phyloP scores from a whole-genome alignment of 2,113 vertebrate genomes.

The Neopipo cinnamomea region DNA sequence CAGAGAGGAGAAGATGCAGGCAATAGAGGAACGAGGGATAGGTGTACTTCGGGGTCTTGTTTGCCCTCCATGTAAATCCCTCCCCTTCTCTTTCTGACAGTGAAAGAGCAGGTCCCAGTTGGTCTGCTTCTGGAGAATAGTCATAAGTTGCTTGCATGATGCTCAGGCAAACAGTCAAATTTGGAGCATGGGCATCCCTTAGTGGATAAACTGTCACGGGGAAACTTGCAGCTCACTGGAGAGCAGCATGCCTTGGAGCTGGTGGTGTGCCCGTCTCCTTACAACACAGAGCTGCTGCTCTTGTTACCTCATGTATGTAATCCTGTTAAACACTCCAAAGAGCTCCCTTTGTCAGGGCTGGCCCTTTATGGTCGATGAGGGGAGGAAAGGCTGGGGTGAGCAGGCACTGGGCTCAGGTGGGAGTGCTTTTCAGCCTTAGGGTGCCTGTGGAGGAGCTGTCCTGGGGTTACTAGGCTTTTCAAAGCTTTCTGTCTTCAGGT shows the following conservation, averaged over 20 bases:
- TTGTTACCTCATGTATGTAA: accelerated
- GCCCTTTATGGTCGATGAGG: not conserved
- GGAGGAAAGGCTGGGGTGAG: not conserved
- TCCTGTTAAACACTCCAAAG: too few relatives aligned
- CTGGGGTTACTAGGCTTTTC: not conserved
- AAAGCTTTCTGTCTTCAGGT: not conserved
- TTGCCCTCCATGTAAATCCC: not conserved
- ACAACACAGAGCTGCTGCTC: not conserved
- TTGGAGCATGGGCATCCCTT: not conserved
- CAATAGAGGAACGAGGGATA: not conserved
- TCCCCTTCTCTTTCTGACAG: not conserved
- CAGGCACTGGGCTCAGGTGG: not conserved
- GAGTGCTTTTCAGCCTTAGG: not conserved
- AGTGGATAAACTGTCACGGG: not conserved
- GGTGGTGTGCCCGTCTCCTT: not conserved
- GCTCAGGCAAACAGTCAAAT: not conserved
- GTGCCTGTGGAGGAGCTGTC: not conserved
- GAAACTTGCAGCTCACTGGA: not conserved
- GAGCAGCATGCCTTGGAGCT: not conserved
- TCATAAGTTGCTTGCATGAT: not conserved
- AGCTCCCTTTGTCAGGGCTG: not conserved
- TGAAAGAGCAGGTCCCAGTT: not conserved
- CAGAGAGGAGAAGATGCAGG: not conserved
- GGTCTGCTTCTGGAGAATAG: not conserved
- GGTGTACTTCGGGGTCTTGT: not conserved